phyloP scores from a whole-genome alignment of 2,797 vertebrate species.

The Crocidura indochinensis region DNA sequence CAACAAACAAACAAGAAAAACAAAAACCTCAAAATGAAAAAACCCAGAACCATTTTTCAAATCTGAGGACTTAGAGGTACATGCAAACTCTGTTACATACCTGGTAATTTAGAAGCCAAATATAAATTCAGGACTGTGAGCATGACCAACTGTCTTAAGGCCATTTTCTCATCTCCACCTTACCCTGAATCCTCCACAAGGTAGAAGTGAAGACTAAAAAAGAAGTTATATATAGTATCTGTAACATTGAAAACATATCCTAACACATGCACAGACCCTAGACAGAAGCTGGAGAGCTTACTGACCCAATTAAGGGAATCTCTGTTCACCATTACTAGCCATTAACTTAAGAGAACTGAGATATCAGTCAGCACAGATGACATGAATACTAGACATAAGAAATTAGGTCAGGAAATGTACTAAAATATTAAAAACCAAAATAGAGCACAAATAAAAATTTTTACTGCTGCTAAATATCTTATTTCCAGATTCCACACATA shows the following conservation, averaged over 20 bases:
- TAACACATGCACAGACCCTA: background rate
- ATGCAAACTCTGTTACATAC: background rate
- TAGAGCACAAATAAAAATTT: background rate
- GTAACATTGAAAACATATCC: background rate
- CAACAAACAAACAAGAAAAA: no score
- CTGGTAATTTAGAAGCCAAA: background rate
- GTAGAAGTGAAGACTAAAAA: background rate
- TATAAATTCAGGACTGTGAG: background rate
- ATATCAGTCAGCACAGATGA: background rate
- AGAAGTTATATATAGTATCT: background rate
- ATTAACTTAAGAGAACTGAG: background rate
- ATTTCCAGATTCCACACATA: background rate
- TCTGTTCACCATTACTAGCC: background rate
- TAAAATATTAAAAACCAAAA: background rate
- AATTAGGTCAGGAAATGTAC: constrained; percentile 23
- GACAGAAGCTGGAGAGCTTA: background rate
- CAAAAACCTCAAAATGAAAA: no score
- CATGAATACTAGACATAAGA: background rate
- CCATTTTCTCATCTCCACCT: background rate
- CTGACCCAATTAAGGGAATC: background rate
- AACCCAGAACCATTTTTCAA: no score
- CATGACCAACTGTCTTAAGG: background rate
- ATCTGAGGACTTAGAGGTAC: background rate
- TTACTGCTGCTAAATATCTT: background rate
- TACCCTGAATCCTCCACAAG: background rate